phyloP scores from a whole-genome alignment of 2,113 vertebrate species.

The Rousettus leschenaultii region DNA sequence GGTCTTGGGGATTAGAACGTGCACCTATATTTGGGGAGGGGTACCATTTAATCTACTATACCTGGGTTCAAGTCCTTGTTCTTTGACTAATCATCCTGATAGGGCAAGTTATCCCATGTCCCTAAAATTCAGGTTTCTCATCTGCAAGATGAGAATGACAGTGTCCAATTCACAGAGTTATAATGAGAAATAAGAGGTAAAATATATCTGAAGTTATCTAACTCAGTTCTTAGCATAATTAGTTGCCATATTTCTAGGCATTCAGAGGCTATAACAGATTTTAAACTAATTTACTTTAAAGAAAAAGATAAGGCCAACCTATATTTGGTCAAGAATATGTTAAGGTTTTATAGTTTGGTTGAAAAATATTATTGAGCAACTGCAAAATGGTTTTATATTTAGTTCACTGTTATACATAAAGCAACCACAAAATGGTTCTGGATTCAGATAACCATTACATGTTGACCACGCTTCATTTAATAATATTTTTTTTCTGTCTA shows the following conservation, averaged over 20 bases:
- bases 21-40: fast-evolving
- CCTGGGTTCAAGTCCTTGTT: neutral
- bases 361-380: slow-evolving; percentile 54
- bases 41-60: neutral
- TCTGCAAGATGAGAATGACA: neutral
- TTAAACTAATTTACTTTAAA: slow-evolving; percentile 7
- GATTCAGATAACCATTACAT: slow-evolving; percentile 46
- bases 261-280: neutral
- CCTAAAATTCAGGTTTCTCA: neutral
- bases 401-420: neutral
- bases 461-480: slow-evolving; percentile 48
- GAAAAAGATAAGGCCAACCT: neutral
- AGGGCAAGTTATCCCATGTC: neutral
- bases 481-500: slow-evolving; percentile 55
- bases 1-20: neutral
- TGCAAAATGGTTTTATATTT: slow-evolving; percentile 35
- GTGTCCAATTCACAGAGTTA: neutral
- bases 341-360: slow-evolving; percentile 43
- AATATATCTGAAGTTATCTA: neutral
- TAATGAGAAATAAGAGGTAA: neutral
- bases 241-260: neutral
- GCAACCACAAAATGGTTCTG: slow-evolving; percentile 33
- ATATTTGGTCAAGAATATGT: neutral
- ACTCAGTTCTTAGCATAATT: neutral
- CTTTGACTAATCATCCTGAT: neutral